Evolutionary conservation across 2,797 vertebrate genomes (phyloP).

Genomic region (Falco naumanni): DNA sequence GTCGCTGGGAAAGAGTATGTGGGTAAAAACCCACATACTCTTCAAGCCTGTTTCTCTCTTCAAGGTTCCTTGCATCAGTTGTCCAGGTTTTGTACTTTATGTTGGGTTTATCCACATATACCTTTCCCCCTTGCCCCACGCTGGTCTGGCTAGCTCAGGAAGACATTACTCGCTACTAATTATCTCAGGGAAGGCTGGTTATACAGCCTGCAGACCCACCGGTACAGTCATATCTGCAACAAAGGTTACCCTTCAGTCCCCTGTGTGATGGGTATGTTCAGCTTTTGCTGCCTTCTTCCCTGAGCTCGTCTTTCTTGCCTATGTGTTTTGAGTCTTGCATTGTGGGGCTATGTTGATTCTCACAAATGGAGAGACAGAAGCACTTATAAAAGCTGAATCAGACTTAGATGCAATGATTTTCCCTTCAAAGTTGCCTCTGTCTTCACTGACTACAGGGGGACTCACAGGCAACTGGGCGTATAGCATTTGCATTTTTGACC

Average conservation of each 20-base stretch:
- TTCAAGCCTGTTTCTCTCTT: not conserved
- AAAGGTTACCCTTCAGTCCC: not conserved
- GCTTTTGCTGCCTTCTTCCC: not conserved
- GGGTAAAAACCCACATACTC: not conserved
- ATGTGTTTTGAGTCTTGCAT: not conserved
- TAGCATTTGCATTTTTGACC: not conserved
- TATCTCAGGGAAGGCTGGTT: not conserved
- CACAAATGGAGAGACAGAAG: not conserved
- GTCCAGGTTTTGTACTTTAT: not conserved
- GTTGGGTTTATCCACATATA: not conserved
- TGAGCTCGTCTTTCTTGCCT: not conserved
- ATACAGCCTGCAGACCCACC: not conserved
- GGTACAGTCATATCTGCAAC: not conserved
- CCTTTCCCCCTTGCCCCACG: rapidly evolving
- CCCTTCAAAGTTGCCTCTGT: not conserved
- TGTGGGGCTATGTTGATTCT: rapidly evolving
- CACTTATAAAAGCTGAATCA: not conserved
- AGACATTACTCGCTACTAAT: not conserved
- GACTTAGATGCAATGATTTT: not conserved
- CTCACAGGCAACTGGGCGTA: not conserved
- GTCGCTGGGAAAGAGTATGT: not conserved
- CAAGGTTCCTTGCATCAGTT: not conserved
- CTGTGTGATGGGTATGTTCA: not conserved
- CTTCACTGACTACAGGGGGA: not conserved
- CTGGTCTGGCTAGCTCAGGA: not conserved